Conservation (phyloP, 2,888 invertebrate species). For the Yponomeuta evonymella region DNA sequence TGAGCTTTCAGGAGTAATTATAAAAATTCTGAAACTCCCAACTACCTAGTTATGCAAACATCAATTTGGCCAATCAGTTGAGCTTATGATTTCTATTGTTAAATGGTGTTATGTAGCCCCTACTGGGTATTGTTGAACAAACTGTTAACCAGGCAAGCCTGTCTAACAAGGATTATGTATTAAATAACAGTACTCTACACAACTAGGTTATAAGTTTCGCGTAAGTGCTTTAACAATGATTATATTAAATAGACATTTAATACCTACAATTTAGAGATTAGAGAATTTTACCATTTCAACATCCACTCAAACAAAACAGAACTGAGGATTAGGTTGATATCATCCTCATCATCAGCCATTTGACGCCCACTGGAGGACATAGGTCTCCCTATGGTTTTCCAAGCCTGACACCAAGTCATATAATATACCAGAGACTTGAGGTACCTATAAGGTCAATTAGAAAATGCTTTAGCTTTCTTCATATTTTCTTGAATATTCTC, state of each 20-base stretch:
- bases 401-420: constrained; percentile 18
- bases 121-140: background rate
- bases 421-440: constrained; percentile 28
- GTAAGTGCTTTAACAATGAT: constrained; percentile 22
- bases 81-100: constrained; percentile 36
- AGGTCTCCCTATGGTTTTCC: too few relatives aligned
- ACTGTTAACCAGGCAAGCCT: background rate
- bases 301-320: constrained; percentile 23
- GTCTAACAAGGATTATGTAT: background rate
- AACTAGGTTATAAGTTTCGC: background rate
- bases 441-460: constrained; percentile 14
- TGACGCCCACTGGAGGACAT: too few relatives aligned
- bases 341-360: background rate
- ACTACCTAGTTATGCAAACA: constrained; percentile 39
- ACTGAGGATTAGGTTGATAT: constrained; percentile 26
- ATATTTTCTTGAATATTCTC: background rate
- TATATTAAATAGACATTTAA: constrained; percentile 2
- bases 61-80: constrained; percentile 67
- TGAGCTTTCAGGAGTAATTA: too few relatives aligned
- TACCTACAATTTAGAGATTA: constrained; percentile 20
- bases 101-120: background rate
- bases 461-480: background rate
- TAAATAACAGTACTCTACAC: background rate
- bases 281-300: constrained; percentile 18
- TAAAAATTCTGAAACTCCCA: too few relatives aligned